Conservation (phyloP, 2,113 vertebrate species). For the Cheirogaleus medius region DNA sequence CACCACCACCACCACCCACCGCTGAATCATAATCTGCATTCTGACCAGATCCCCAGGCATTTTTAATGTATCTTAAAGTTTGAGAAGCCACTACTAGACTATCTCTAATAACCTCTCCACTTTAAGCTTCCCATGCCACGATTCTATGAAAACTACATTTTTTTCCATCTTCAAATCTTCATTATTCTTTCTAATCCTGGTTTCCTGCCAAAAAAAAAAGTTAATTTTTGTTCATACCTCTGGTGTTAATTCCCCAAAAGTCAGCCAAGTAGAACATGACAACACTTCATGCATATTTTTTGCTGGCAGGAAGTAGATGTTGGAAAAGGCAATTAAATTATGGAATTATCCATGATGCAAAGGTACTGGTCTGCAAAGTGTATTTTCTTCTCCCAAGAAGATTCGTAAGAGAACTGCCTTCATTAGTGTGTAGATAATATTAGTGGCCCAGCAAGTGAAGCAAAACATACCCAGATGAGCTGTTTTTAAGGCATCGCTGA, state of each 20-base stretch:
- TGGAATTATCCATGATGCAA: conserved; percentile 44
- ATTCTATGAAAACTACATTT: not conserved
- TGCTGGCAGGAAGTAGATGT: conserved; percentile 60
- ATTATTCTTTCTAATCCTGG: conserved; percentile 51
- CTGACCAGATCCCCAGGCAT: not conserved
- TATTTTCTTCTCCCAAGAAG: conserved; percentile 49
- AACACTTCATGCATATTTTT: conserved; percentile 47
- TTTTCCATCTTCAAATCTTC: conserved; percentile 24
- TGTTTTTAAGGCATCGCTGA: conserved; percentile 48
- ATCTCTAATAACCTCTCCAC: not conserved
- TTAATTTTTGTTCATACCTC: conserved; percentile 63
- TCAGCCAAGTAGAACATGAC: conserved; percentile 57
- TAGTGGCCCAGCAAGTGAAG: conserved; percentile 45
- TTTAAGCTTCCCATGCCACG: not conserved
- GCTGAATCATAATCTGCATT: not conserved
- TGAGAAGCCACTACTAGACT: not conserved
- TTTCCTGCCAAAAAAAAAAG: conserved; percentile 27
- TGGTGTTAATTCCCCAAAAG: conserved; percentile 61
- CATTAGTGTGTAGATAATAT: conserved; percentile 52
- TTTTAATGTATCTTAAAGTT: not conserved
- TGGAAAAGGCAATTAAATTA: conserved; percentile 72
- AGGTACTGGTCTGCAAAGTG: conserved; percentile 44
- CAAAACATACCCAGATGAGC: conserved; percentile 1
- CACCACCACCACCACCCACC: not conserved
- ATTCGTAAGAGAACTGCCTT: conserved; percentile 41